phyloP scores from a whole-genome alignment of 1,140 invertebrate genomes.

The Zaprionus taronus region DNA sequence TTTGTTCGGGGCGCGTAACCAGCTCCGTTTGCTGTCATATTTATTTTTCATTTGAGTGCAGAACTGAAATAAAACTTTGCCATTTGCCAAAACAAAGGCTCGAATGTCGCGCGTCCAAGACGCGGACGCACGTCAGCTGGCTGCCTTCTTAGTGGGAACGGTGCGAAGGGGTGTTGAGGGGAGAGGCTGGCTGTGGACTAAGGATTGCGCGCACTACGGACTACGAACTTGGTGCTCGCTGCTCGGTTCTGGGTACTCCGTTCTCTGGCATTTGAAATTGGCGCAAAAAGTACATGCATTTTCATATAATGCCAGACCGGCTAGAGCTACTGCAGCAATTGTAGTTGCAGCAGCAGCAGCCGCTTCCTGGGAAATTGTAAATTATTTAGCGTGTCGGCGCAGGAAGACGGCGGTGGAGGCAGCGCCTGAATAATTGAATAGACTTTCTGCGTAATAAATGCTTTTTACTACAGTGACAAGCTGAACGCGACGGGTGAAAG shows the following conservation, averaged over 20 bases:
- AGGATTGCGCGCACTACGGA: background rate
- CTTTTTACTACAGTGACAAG: slow-evolving; percentile 70
- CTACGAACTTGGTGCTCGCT: background rate
- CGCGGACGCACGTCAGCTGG: slow-evolving; percentile 78
- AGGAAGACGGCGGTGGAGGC: slow-evolving; percentile 49
- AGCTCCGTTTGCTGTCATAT: slow-evolving; percentile 75
- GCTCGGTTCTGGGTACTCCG: background rate
- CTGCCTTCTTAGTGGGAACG: slow-evolving; percentile 35
- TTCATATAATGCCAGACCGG: slow-evolving; percentile 67
- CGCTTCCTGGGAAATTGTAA: slow-evolving; percentile 68
- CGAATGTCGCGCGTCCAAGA: slow-evolving; percentile 63
- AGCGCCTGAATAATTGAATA: slow-evolving; percentile 80
- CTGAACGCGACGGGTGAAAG: slow-evolving; percentile 55
- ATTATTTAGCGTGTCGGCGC: slow-evolving; percentile 74
- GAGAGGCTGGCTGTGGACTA: background rate
- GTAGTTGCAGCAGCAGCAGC: slow-evolving; percentile 3
- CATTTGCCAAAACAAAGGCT: slow-evolving; percentile 81
- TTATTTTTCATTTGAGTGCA: slow-evolving; percentile 83
- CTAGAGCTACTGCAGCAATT: slow-evolving; percentile 33
- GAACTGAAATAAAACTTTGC: slow-evolving; percentile 80
- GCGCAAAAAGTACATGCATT: slow-evolving; percentile 73
- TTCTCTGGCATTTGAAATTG: slow-evolving; percentile 32
- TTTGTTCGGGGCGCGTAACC: slow-evolving; percentile 61
- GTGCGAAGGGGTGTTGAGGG: background rate
- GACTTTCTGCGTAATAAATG: slow-evolving; percentile 80